Conservation (phyloP, 1,140 invertebrate genomes). For the Hylyphantes graminicola region DNA sequence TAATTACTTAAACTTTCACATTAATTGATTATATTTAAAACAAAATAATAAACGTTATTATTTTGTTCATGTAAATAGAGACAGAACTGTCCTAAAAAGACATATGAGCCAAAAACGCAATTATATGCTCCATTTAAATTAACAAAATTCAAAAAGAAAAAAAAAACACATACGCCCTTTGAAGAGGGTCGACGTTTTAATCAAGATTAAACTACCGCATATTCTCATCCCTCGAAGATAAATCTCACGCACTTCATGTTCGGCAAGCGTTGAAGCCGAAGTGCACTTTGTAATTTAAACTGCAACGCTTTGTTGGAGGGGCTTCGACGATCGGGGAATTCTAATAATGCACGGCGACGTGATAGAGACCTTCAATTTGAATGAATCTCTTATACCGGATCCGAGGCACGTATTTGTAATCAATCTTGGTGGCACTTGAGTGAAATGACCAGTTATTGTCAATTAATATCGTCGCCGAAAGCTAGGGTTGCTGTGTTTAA, state of each 20-base stretch:
- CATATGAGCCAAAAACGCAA: too few relatives aligned
- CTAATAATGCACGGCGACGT: conserved; percentile 46
- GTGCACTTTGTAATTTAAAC: conserved; percentile 59
- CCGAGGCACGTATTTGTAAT: conserved; percentile 44
- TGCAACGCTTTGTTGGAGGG: conserved; percentile 52
- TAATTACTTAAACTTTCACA: too few relatives aligned
- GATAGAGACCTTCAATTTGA: conserved; percentile 55
- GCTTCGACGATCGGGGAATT: conserved; percentile 37
- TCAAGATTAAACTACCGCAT: conserved; percentile 31
- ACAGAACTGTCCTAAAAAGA: too few relatives aligned
- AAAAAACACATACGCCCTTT: not conserved
- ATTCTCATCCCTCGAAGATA: conserved; percentile 22
- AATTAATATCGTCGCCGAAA: conserved; percentile 43
- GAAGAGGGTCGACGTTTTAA: conserved; percentile 4
- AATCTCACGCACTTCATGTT: conserved; percentile 27
- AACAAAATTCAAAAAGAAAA: not conserved
- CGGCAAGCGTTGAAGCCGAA: not conserved
- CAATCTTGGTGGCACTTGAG: conserved; percentile 44
- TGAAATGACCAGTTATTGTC: conserved; percentile 45
- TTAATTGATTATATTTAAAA: too few relatives aligned
- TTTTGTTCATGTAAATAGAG: too few relatives aligned
- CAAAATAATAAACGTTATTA: too few relatives aligned
- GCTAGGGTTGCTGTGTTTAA: conserved; percentile 10
- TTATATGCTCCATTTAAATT: too few relatives aligned
- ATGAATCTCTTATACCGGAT: conserved; percentile 27